These are phyloP conservation scores for Acleris literana DNA, from an alignment of 2,888 invertebrate genomes.

Conservation along the genomic window DNA sequence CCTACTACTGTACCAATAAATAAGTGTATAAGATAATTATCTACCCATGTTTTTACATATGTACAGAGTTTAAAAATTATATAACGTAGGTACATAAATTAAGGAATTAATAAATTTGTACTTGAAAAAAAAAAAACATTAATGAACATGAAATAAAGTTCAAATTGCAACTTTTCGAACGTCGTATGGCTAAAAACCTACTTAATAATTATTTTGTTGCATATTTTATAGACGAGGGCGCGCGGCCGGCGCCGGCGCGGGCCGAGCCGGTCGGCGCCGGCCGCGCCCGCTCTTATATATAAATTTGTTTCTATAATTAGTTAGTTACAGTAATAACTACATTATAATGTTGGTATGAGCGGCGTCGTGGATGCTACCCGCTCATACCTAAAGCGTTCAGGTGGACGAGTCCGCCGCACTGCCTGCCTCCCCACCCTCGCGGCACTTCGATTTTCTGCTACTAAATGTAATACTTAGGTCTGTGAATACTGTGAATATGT, in stretches of 20 bases:
- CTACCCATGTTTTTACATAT: conserved; percentile 80
- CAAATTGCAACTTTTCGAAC: conserved; percentile 65
- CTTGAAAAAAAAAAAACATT: conserved; percentile 70
- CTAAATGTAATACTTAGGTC: background rate
- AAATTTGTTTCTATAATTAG: conserved; percentile 74
- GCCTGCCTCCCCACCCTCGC: conserved; percentile 56
- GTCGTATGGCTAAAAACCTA: conserved; percentile 69
- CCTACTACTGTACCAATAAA: conserved; percentile 73
- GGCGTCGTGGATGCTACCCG: conserved; percentile 81
- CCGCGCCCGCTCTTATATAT: conserved; percentile 57
- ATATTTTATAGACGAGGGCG: conserved; percentile 58
- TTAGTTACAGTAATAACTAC: conserved; percentile 80
- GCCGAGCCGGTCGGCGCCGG: conserved; percentile 45
- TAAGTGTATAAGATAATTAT: conserved; percentile 67
- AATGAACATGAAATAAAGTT: conserved; percentile 65
- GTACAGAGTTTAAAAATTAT: conserved; percentile 73
- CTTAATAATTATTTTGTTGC: conserved; percentile 77
- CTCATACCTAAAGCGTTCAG: conserved; percentile 84
- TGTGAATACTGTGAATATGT: background rate
- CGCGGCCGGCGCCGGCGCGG: conserved; percentile 50
- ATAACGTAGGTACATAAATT: conserved; percentile 73
- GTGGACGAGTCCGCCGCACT: conserved; percentile 70
- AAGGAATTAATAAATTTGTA: conserved; percentile 77
- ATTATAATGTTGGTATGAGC: conserved; percentile 83
- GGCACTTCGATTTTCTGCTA: conserved; percentile 11